A percentile compares a stretch with the other conserved stretches of the same genome.
phyloP scores from a whole-genome alignment of 2,797 vertebrate genomes.

The Somateria mollissima region DNA sequence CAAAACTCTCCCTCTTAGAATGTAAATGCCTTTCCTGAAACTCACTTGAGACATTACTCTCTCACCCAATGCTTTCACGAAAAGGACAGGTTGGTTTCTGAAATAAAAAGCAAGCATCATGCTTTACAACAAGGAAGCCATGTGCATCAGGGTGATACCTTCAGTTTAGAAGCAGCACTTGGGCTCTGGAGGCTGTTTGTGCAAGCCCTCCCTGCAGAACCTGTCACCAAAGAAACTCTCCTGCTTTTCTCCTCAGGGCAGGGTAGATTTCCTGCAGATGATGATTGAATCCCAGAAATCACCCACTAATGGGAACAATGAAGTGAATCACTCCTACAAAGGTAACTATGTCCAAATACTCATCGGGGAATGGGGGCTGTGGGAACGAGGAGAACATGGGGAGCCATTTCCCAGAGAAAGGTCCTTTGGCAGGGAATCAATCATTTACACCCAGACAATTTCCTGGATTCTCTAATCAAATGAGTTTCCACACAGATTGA shows the following conservation, averaged over 20 bases:
- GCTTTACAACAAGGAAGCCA: background rate
- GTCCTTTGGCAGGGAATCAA: background rate
- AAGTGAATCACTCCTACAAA: background rate
- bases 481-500: background rate
- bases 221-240: background rate
- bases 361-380: fast-evolving
- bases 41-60: background rate
- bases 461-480: background rate
- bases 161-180: background rate
- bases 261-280: constrained; percentile 72
- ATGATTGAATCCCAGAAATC: constrained; percentile 61
- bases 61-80: background rate
- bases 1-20: background rate
- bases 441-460: background rate
- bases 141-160: background rate
- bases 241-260: constrained; percentile 47
- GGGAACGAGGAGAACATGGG: fast-evolving
- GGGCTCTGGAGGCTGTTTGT: background rate
- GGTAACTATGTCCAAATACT: constrained; percentile 8
- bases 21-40: background rate
- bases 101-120: background rate
- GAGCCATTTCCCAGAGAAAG: background rate
- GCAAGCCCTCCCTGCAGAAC: background rate
- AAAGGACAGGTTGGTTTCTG: background rate
- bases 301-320: fast-evolving